Evolutionary conservation across 1,140 invertebrate species (phyloP).

Genomic region (Pseudachorutes palmiensis): DNA sequence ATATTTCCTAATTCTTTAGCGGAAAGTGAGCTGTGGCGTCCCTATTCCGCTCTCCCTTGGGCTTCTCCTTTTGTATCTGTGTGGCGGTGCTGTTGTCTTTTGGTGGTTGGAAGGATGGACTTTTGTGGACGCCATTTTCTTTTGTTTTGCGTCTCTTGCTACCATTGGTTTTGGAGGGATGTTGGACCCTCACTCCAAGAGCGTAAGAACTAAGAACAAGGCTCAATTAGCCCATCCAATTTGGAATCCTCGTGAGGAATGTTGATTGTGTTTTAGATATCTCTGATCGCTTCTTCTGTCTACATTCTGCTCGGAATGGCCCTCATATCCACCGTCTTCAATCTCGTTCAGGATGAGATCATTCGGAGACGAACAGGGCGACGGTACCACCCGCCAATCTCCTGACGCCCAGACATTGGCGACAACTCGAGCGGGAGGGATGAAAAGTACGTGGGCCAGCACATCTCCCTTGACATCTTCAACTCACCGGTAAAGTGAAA

Average conservation of each 20-base stretch:
- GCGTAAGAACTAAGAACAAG: constrained; percentile 26
- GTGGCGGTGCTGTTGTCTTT: constrained; percentile 41
- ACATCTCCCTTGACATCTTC: constrained; percentile 27
- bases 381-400: constrained; percentile 37
- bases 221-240: no score
- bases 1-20: no score
- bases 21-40: constrained; percentile 29
- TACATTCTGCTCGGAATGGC: constrained; percentile 92
- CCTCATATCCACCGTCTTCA: constrained; percentile 92
- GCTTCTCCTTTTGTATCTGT: constrained; percentile 31
- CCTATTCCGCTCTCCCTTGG: constrained; percentile 34
- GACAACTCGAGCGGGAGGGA: background rate
- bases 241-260: no score
- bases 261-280: constrained; percentile 51
- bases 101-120: constrained; percentile 44
- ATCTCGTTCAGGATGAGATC: constrained; percentile 87
- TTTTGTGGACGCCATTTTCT: constrained; percentile 49
- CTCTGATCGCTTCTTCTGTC: constrained; percentile 66
- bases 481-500: background rate
- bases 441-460: constrained; percentile 30
- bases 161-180: constrained; percentile 85
- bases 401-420: constrained; percentile 34
- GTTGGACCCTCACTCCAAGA: constrained; percentile 41
- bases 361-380: constrained; percentile 43
- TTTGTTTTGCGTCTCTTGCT: constrained; percentile 55